A percentile compares a stretch with the other conserved stretches of the same genome.
Evolutionary conservation across 1,140 invertebrate species (phyloP).

Genomic region (Vanessa tameamea): DNA sequence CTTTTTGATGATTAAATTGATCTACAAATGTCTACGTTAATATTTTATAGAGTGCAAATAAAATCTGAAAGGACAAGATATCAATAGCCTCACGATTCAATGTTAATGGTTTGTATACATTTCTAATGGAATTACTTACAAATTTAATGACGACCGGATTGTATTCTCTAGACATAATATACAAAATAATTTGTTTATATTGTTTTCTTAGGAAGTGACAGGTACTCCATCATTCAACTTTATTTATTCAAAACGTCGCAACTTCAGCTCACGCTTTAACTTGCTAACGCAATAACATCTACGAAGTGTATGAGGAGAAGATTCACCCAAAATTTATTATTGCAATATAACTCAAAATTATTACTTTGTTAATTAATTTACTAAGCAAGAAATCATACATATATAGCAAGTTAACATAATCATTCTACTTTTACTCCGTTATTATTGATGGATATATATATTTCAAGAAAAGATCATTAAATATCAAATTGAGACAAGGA

Average conservation of each 20-base stretch:
- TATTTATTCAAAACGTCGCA: slow-evolving; percentile 33
- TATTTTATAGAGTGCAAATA: no score
- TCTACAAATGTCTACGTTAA: no score
- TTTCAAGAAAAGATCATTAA: no score
- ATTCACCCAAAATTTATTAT: not conserved
- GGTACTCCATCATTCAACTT: slow-evolving; percentile 36
- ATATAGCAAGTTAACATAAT: no score
- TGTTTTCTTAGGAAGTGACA: slow-evolving; percentile 33
- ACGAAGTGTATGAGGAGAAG: slow-evolving; percentile 15
- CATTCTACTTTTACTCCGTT: no score
- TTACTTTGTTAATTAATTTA: not conserved
- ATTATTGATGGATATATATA: no score
- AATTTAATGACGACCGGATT: slow-evolving; percentile 16
- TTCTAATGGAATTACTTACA: slow-evolving; percentile 1
- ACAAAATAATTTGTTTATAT: slow-evolving; percentile 35
- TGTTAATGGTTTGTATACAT: not conserved
- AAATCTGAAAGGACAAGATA: not conserved
- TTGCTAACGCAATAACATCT: slow-evolving; percentile 15
- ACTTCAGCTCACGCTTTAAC: slow-evolving; percentile 36
- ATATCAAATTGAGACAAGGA: no score
- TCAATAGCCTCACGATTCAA: not conserved
- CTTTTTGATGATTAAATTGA: no score
- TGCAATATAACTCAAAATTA: not conserved
- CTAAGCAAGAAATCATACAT: no score
- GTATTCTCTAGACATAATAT: slow-evolving; percentile 13